Conservation (phyloP, 2,797 vertebrate genomes). For the Cynodonichthys magdalenae region DNA sequence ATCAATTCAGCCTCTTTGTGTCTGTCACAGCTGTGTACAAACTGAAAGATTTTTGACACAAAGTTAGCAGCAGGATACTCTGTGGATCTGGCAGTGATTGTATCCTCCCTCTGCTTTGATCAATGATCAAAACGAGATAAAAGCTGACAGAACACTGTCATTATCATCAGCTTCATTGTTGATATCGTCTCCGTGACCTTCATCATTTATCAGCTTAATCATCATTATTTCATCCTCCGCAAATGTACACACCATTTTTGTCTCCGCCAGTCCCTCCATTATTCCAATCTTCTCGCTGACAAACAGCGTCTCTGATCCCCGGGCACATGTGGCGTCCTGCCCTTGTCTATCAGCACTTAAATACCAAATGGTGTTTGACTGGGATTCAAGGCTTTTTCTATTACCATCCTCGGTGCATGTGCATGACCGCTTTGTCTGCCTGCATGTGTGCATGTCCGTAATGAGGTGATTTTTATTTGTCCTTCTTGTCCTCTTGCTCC, state of each 20-base stretch:
- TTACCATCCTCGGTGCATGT: constrained; percentile 44
- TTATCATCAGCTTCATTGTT: constrained; percentile 37
- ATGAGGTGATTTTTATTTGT: constrained; percentile 74
- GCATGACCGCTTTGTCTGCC: constrained; percentile 30
- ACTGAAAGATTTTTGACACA: constrained; percentile 14
- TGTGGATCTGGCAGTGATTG: constrained; percentile 20
- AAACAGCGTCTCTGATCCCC: constrained; percentile 20
- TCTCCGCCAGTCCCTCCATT: neutral
- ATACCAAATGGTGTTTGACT: constrained; percentile 52
- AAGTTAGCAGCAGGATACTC: constrained; percentile 31
- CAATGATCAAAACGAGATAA: constrained; percentile 36
- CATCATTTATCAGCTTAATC: constrained; percentile 42
- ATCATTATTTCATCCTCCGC: constrained; percentile 25
- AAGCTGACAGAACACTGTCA: constrained; percentile 40
- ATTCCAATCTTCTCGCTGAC: constrained; percentile 13
- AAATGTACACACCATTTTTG: constrained; percentile 3
- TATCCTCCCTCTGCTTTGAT: constrained; percentile 27
- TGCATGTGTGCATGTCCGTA: constrained; percentile 22
- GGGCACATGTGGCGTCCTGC: constrained; percentile 30
- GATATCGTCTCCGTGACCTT: constrained; percentile 49
- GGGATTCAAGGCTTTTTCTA: constrained; percentile 50
- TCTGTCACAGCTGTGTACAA: constrained; percentile 2
- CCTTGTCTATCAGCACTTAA: constrained; percentile 52
- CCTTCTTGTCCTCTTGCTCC: constrained; percentile 64
- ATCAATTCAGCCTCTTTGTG: neutral